Base-by-base conservation (phyloP, 1,140 invertebrate species). In the Pinna nobilis region DNA sequence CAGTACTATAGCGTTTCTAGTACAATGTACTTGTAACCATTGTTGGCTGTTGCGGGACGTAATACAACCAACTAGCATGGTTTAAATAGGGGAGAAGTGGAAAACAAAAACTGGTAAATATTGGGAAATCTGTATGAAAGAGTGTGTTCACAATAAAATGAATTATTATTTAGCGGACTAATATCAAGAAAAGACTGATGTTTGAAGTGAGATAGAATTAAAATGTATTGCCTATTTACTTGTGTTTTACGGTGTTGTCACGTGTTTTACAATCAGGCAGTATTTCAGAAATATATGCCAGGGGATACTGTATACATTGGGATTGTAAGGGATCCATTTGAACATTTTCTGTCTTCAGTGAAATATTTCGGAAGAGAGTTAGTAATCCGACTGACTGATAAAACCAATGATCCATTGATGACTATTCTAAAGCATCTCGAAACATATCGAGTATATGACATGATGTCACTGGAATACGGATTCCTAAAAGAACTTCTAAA, bases 221-320 rank as follows among this genome's bases (percentile, higher is more conserved):
- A n/a, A n/a, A n/a, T n/a, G n/a, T n/a, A n/a, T n/a, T n/a, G n/a
- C n/a, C n/a, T n/a, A n/a, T n/a, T n/a, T n/a, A 59, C 59, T 30
- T 82, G 68, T 70, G 76, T 82, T 41, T 75, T 84, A 15, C 35
- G 79, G 3, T 82, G 80, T 49, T 57, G 76, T 60, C 82, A 84
- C 55, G 74, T 81, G 1, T 50, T 78, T 18, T 84, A 78, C 37
- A 53, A 71, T 11, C 53, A 67, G 9, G 59, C 39, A 23, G 60
- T 41, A 6, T 73, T 79, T 61, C 18, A 50, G 11, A 63, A 51
- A 49, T 67, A 53, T 41, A 57, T 84, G 49, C 80, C 78, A 13
- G 41, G 33, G 15, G 78, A 81, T 60, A 78, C 77, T 9, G 39
- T 64, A 4, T 78, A 73, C 59, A 63, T 84, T 2, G 73, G 78